A percentile compares a stretch with the other conserved stretches of the same genome.
Evolutionary conservation across 2,888 invertebrate species (phyloP).

Genomic region (Platycheirus rosarum): DNA sequence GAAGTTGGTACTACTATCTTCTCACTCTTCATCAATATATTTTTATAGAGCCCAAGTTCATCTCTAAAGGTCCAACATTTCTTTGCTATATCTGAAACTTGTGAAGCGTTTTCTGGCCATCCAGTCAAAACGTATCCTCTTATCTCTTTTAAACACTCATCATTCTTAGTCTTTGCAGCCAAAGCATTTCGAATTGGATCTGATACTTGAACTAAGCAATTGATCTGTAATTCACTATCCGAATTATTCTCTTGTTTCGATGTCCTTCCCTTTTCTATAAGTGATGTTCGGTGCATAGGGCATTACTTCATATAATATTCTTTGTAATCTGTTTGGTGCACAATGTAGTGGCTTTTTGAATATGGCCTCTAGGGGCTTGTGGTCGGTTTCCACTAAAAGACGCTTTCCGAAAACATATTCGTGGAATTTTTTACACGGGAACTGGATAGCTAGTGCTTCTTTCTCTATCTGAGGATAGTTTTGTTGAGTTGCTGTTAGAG

Average conservation of each 20-base stretch:
- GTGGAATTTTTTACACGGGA: conserved; percentile 76
- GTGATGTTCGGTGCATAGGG: conserved; percentile 16
- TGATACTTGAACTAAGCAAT: conserved; percentile 9
- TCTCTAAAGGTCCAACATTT: conserved; percentile 26
- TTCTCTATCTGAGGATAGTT: conserved; percentile 56
- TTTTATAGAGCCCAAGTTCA: neutral
- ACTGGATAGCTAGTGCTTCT: conserved; percentile 52
- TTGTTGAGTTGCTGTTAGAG: conserved; percentile 74
- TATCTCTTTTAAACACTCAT: neutral
- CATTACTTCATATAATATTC: conserved; percentile 15
- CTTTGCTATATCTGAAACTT: neutral
- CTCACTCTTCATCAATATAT: conserved; percentile 5
- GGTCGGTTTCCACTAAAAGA: conserved; percentile 20
- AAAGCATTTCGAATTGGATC: conserved; percentile 1
- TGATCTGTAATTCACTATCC: neutral
- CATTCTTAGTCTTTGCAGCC: neutral
- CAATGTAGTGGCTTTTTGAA: conserved; percentile 31
- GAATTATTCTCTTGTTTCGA: neutral
- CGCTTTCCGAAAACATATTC: conserved; percentile 49
- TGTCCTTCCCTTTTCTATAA: conserved; percentile 4
- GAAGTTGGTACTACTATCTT: neutral
- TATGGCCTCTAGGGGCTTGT: conserved; percentile 23
- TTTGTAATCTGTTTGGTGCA: conserved; percentile 21
- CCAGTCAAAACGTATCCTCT: neutral
- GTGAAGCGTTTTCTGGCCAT: conserved; percentile 4